Percentiles rank a stretch among this genome's conserved stretches.
phyloP scores from a whole-genome alignment of 1,140 invertebrate genomes.

The Bacillus rossius region DNA sequence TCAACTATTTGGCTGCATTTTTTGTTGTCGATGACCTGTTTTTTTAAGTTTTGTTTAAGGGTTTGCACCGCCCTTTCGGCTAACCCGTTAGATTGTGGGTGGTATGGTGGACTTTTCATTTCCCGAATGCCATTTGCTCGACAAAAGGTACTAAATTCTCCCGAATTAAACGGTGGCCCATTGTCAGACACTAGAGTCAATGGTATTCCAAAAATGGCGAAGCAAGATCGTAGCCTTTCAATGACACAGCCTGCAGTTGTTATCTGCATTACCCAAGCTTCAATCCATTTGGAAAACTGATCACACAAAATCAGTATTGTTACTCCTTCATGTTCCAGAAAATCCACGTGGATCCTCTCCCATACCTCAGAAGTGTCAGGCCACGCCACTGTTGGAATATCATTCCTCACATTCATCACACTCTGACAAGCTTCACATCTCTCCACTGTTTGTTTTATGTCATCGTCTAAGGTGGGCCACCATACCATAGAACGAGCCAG shows the following conservation, averaged over 20 bases:
- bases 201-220: constrained; percentile 4
- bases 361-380: not conserved
- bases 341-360: constrained; percentile 34
- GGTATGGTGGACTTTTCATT: not conserved
- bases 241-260: not conserved
- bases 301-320: constrained; percentile 34
- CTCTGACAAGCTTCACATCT: constrained; percentile 4
- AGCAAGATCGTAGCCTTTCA: too few species aligned
- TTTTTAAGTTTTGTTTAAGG: constrained; percentile 4
- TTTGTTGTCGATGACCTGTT: not conserved
- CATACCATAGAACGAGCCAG: constrained; percentile 34
- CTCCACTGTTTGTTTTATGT: constrained; percentile 23
- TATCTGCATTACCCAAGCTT: constrained; percentile 15
- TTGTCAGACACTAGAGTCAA: constrained; percentile 1
- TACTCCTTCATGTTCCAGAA: constrained; percentile 30
- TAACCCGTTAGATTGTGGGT: constrained; percentile 2
- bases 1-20: too few species aligned
- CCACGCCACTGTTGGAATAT: constrained; percentile 1
- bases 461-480: constrained; percentile 35
- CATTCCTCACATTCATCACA: not conserved
- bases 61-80: constrained; percentile 10
- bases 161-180: constrained; percentile 6
- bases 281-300: constrained; percentile 36
- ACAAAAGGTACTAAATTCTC: not conserved
- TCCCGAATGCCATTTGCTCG: not conserved